Evolutionary conservation across 1,140 invertebrate species (phyloP).

Genomic region (Drosophila oshimai): DNA sequence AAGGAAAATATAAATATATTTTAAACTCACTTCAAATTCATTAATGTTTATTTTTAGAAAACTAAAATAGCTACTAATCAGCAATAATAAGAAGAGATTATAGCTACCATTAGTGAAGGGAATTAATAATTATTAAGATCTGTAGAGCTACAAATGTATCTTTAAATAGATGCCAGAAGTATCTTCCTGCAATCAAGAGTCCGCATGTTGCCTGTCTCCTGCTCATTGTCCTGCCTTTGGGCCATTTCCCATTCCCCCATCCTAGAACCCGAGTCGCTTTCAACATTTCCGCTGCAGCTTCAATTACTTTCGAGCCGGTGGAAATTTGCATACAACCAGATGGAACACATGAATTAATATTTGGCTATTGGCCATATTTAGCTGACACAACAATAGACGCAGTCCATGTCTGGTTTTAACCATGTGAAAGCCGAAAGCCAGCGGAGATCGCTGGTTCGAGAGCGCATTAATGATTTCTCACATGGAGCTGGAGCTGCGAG

Average conservation of each 20-base stretch:
- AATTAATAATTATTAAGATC: not conserved
- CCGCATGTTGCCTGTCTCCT: conserved; percentile 18
- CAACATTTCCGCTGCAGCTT: conserved; percentile 66
- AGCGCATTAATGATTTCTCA: conserved; percentile 42
- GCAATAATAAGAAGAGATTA: too few relatives aligned
- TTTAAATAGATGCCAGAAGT: not conserved
- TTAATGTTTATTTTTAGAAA: too few relatives aligned
- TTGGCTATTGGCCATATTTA: conserved; percentile 80
- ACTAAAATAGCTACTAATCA: too few relatives aligned
- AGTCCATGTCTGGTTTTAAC: conserved; percentile 27
- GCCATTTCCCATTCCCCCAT: not conserved
- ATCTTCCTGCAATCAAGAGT: not conserved
- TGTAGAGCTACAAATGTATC: not conserved
- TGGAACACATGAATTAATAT: conserved; percentile 73
- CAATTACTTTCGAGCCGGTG: conserved; percentile 63
- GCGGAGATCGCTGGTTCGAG: conserved; percentile 2
- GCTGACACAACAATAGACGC: conserved; percentile 75
- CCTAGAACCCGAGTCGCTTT: conserved; percentile 38
- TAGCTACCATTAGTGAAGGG: too few relatives aligned
- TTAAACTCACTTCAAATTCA: too few relatives aligned
- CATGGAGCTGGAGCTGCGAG: conserved; percentile 16
- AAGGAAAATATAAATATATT: too few relatives aligned
- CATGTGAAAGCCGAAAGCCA: conserved; percentile 36
- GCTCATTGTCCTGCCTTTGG: conserved; percentile 45
- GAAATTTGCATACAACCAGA: conserved; percentile 70